Evolutionary conservation across 2,113 vertebrate genomes (phyloP), one percentile per base, ranked within the genome.

Genomic region (Gallinago media): DNA sequence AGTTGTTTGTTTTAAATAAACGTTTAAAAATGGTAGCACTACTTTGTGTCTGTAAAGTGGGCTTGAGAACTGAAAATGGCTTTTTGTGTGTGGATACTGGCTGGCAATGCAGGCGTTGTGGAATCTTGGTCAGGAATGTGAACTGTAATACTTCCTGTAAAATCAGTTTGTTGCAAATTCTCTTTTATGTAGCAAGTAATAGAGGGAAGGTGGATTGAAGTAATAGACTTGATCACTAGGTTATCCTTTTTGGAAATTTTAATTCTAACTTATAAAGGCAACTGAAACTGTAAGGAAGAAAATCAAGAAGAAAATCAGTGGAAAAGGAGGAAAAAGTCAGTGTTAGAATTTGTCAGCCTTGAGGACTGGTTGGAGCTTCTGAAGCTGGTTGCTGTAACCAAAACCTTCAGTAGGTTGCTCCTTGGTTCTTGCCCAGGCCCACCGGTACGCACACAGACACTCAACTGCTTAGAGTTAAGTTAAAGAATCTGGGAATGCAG

Each of bases 11-110:
- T 18, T 42, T 83, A 61, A 90, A 15, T 61, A 47, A 31, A 18
- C 49, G 5, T 54, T 80, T 32, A 7, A 36, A 62, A 56, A 21
- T 3, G 0, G 1, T 29, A 8, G 6, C 22, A 65, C 21, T 82
- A 1, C 9, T 29, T 78, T 67, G 15, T 61, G 3, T 88, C 9
- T 66, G 19, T 6, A 32, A 22, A 34, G 9, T 26, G 23, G 29
- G 2, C 50, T 73, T 85, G 27, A 31, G 46, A 3, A 54, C 11
- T 78, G 66, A 89, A 81, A 22, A 20, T 38, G 38, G 1, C 6
- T 47, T 54, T 63, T 22, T n/a, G 5, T 29, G 2, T 50, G 26
- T 77, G 38, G 19, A 2, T 86, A 12, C 15, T 58, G 44, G 9
- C 11, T 34, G 23, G 27, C 44, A 83, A 8, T 5, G 20, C 22